phyloP scores from a whole-genome alignment of 1,140 invertebrate genomes.

The Globodera rostochiensis region DNA sequence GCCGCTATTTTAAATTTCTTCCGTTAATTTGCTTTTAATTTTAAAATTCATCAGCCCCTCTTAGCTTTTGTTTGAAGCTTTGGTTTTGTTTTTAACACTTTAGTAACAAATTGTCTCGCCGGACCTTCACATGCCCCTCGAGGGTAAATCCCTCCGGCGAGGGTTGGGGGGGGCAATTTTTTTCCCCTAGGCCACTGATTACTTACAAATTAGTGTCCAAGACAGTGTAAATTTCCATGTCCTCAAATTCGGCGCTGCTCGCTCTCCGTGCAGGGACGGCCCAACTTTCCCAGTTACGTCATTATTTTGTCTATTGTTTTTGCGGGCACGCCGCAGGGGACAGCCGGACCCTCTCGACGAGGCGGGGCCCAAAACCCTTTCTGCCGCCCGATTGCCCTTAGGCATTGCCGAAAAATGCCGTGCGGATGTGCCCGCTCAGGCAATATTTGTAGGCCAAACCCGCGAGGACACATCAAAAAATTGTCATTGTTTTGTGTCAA shows the following conservation, averaged over 20 bases:
- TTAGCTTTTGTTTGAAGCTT: too few relatives aligned
- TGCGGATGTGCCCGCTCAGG: neutral
- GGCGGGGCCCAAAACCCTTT: neutral
- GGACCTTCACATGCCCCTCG: neutral
- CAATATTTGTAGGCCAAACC: neutral
- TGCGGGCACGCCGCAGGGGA: too few relatives aligned
- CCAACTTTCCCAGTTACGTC: neutral
- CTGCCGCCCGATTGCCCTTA: neutral
- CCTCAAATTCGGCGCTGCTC: neutral
- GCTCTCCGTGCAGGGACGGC: too few relatives aligned
- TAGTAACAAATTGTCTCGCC: neutral
- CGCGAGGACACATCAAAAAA: neutral
- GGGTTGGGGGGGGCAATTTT: neutral
- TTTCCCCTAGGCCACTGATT: neutral
- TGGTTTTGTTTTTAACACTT: neutral
- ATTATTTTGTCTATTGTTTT: neutral
- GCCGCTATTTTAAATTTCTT: too few relatives aligned
- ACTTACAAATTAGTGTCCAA: too few relatives aligned
- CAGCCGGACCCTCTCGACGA: neutral
- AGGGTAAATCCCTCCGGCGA: neutral
- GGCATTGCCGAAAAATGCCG: neutral
- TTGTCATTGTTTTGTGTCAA: conserved; percentile 9
- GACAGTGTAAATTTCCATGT: neutral
- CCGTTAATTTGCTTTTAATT: too few relatives aligned
- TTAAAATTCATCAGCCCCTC: too few relatives aligned